phyloP scores from a whole-genome alignment of 1,140 invertebrate species.

The Meloidogyne hapla region DNA sequence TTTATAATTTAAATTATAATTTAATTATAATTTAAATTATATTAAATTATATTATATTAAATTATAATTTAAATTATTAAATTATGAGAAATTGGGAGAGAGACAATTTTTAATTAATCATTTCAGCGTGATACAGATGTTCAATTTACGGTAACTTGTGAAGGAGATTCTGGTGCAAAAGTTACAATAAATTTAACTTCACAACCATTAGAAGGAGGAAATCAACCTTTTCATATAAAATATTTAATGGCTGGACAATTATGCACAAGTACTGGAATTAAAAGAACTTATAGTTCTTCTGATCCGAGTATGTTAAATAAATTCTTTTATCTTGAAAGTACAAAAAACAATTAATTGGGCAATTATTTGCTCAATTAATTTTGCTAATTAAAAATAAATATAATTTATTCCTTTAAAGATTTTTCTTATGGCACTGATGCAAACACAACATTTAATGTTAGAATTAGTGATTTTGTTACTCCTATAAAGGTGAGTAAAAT shows the following conservation, averaged over 20 bases:
- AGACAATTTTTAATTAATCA: not conserved
- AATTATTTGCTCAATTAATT: not conserved
- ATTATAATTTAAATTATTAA: too few relatives aligned
- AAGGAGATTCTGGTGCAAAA: slow-evolving; percentile 51
- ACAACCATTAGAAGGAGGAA: slow-evolving; percentile 43
- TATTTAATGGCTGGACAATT: slow-evolving; percentile 32
- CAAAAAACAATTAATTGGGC: too few relatives aligned
- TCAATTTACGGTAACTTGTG: slow-evolving; percentile 59
- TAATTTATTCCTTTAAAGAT: slow-evolving; percentile 15
- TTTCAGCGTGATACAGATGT: slow-evolving; percentile 63
- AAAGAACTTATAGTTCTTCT: slow-evolving; percentile 53
- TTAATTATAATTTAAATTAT: too few relatives aligned
- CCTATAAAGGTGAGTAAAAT: slow-evolving; percentile 51
- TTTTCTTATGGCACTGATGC: slow-evolving; percentile 57
- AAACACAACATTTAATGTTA: slow-evolving; percentile 64
- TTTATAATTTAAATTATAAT: not conserved
- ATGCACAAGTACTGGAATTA: slow-evolving; percentile 53
- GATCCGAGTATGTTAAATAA: slow-evolving; percentile 29
- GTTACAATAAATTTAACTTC: slow-evolving; percentile 48
- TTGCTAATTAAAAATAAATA: not conserved
- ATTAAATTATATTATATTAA: too few relatives aligned
- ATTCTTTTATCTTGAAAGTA: too few relatives aligned
- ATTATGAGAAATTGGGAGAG: too few relatives aligned
- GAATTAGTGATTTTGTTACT: slow-evolving; percentile 57
- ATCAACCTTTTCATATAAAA: slow-evolving; percentile 43